Percentiles rank a stretch among this genome's conserved stretches.
Evolutionary conservation across 2,888 invertebrate species (phyloP).

Genomic region (Epiblema foenella): DNA sequence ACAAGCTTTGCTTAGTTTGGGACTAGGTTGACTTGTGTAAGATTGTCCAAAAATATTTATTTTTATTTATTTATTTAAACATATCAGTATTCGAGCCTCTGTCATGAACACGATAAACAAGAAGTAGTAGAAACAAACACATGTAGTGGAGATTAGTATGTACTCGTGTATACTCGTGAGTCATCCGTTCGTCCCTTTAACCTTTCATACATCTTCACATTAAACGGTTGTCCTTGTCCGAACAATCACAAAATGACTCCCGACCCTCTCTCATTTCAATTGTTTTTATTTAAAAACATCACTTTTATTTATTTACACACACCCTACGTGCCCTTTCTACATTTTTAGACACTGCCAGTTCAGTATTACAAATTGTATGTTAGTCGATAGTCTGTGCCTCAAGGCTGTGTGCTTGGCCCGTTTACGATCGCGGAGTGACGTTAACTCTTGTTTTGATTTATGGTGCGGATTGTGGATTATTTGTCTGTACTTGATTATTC

Average conservation of each 20-base stretch:
- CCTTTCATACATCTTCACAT: conserved; percentile 26
- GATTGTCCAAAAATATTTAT: too few species aligned
- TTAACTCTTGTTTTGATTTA: conserved; percentile 74
- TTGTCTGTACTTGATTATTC: conserved; percentile 64
- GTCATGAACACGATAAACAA: neutral
- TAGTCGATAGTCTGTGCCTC: conserved; percentile 45
- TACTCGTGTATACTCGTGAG: too few species aligned
- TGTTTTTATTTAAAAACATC: conserved; percentile 63
- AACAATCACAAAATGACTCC: conserved; percentile 64
- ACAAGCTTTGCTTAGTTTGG: too few species aligned
- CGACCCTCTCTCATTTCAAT: conserved; percentile 60
- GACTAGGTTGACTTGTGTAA: too few species aligned
- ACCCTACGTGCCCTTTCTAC: neutral
- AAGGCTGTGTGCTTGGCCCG: conserved; percentile 47
- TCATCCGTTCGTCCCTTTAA: too few species aligned
- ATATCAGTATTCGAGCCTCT: too few species aligned
- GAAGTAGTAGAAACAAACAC: neutral
- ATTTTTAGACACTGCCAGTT: conserved; percentile 15
- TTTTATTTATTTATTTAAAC: too few species aligned
- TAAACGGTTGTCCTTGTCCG: conserved; percentile 44
- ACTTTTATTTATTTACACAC: conserved; percentile 52
- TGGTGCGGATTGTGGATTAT: conserved; percentile 51
- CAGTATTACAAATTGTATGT: neutral
- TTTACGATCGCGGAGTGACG: conserved; percentile 70
- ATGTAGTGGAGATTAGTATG: neutral